Evolutionary conservation across 2,113 vertebrate genomes (phyloP), one percentile per base, ranked within the genome.

Genomic region (Ctenomys sociabilis): DNA sequence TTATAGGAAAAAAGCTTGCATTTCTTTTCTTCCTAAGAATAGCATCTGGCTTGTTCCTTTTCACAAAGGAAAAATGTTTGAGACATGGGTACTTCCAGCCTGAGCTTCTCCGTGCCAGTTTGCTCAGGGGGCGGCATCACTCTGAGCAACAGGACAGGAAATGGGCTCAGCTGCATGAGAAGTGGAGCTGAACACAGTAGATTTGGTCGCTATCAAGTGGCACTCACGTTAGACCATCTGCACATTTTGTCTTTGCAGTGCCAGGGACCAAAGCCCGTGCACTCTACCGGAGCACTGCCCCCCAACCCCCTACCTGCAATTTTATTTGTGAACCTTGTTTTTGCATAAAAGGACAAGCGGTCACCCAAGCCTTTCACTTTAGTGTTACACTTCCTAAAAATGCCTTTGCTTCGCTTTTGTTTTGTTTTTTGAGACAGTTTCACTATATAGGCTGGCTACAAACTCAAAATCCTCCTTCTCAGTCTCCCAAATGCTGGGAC

Each of bases 21-120:
- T 35, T 96, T 63, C 84, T 93, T 57, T 88, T 91, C 97, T 88
- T 90, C 96, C 98, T 96, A 91, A 98, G 98, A 97, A 98, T 97
- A 97, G 94, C 77, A 22, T 95, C 93, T 97, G 88, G 87, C 86
- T 98, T 96, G 96, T 97, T 97, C 90, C 90, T 96, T 97, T 78
- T 93, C 83, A 75, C 93, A 81, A 95, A 89, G 89, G 89, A 96
- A 96, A 77, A 91, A 92, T 68, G 93, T 85, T 88, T 94, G 61
- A 85, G 88, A 70, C 88, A 35, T 7, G 22, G 72, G 80, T 75
- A 28, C 83, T 94, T 90, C 84, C 84, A 97, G 85, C 63, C 59
- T 21, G 52, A 83, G 86, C 93, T 37, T 49, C 68, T 86, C 52
- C 32, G 92, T 85, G 90, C 95, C 91, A 54, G 70, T 45, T 45